Conservation (phyloP, 2,797 vertebrate species). For the Threskiornis aethiopicus region DNA sequence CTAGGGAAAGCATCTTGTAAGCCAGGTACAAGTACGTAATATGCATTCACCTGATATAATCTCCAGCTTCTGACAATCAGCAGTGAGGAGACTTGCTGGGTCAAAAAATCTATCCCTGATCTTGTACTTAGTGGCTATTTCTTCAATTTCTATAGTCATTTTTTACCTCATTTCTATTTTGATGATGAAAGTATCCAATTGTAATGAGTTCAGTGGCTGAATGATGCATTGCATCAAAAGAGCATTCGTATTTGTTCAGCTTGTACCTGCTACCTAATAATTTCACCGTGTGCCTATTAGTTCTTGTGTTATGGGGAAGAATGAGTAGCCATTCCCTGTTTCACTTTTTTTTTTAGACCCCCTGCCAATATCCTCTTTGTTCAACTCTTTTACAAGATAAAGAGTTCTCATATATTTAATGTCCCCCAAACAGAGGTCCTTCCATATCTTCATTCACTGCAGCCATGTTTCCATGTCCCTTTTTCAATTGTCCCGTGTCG, state of each 20-base stretch:
- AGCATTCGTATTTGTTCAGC: not conserved
- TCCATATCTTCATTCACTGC: not conserved
- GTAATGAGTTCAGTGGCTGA: not conserved
- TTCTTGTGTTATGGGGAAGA: not conserved
- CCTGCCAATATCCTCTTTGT: not conserved
- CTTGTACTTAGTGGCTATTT: not conserved
- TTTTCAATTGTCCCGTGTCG: not conserved
- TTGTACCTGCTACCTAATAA: not conserved
- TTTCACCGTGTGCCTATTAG: not conserved
- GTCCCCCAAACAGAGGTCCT: not conserved
- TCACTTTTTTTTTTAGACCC: not conserved
- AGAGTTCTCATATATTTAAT: not conserved
- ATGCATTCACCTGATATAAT: not conserved
- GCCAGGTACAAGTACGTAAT: not conserved
- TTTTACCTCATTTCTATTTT: not conserved
- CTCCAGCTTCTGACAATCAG: not conserved
- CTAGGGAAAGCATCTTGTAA: not conserved
- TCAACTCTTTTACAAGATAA: not conserved
- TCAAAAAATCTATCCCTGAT: not conserved
- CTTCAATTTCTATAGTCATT: not conserved
- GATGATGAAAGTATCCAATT: not conserved
- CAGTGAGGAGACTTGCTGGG: not conserved
- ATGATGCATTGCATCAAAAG: not conserved
- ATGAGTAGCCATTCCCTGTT: not conserved
- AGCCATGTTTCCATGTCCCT: not conserved